Evolutionary conservation across 2,113 vertebrate genomes (phyloP).

Genomic region (Urocitellus parryii): DNA sequence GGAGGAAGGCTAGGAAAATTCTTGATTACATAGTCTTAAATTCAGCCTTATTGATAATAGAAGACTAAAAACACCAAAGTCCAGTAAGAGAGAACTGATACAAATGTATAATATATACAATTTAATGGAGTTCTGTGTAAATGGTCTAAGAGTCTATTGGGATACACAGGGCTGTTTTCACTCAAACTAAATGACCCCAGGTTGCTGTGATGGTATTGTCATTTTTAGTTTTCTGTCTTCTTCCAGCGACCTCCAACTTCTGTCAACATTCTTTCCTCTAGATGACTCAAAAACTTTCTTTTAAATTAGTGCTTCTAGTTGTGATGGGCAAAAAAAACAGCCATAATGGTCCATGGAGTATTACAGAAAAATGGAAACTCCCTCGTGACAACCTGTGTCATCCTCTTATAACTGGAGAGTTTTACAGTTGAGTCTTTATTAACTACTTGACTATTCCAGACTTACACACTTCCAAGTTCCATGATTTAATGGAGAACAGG

Average conservation of each 20-base stretch:
- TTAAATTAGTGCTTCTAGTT: background rate
- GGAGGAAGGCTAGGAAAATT: background rate
- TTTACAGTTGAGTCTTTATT: background rate
- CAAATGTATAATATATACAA: background rate
- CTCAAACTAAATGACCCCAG: background rate
- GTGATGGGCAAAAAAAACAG: background rate
- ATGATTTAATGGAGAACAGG: background rate
- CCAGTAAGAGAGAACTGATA: background rate
- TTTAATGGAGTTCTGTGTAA: background rate
- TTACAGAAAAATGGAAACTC: background rate
- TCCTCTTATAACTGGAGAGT: background rate
- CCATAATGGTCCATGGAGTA: background rate
- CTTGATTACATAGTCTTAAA: background rate
- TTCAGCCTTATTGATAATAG: background rate
- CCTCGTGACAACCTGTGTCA: background rate
- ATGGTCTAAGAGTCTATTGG: background rate
- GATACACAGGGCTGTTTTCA: background rate
- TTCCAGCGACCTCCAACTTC: background rate
- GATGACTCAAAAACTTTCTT: background rate
- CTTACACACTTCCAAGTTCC: background rate
- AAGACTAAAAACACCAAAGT: conserved; percentile 10
- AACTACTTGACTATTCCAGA: background rate
- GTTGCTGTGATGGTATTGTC: background rate
- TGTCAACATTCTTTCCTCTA: background rate
- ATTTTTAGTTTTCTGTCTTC: background rate